These are phyloP conservation scores for Microplitis mediator DNA, from an alignment of 1,140 invertebrate species.

Conservation along the genomic window DNA sequence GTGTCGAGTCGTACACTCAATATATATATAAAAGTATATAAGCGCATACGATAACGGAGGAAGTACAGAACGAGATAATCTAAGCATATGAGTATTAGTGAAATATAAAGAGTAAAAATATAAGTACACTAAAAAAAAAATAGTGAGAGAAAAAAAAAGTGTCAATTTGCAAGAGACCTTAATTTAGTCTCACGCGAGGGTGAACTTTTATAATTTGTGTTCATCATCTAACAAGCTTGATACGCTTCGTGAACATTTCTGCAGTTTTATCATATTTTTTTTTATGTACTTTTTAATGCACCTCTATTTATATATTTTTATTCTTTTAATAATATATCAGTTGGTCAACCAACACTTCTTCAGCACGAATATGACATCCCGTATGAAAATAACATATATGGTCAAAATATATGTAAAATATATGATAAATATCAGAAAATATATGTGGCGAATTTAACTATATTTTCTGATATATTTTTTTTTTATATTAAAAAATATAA, in stretches of 20 bases:
- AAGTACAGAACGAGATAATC: not conserved
- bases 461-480: no score
- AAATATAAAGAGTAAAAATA: not conserved
- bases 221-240: not conserved
- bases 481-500: no score
- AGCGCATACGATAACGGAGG: not conserved
- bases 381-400: no score
- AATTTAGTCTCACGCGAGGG: not conserved
- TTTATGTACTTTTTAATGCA: not conserved
- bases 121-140: not conserved
- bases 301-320: no score
- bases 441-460: no score
- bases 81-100: not conserved
- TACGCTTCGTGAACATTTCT: not conserved
- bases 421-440: no score
- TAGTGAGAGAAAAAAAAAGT: not conserved
- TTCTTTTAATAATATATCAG: no score
- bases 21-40: no score
- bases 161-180: not conserved
- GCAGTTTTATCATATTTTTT: not conserved
- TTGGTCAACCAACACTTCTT: no score
- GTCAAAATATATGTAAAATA: no score
- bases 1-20: no score
- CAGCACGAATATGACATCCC: no score
- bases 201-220: not conserved